Evolutionary conservation across 1,140 invertebrate genomes (phyloP).

Genomic region (Drosophila eugracilis): DNA sequence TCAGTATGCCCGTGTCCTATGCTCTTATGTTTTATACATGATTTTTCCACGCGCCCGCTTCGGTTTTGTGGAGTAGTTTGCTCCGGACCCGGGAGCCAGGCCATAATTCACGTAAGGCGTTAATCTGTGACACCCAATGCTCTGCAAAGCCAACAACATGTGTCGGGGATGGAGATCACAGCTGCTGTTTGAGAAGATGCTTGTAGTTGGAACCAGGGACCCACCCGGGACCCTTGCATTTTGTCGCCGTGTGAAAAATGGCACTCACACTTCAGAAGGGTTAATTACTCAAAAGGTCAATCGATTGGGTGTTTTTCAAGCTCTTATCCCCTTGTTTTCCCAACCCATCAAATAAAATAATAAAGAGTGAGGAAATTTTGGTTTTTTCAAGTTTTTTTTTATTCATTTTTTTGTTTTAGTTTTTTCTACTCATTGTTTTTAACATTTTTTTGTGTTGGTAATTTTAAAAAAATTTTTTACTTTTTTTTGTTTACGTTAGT

Average conservation of each 20-base stretch:
- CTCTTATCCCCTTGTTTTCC: conserved; percentile 16
- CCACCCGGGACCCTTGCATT: conserved; percentile 45
- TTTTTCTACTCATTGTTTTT: conserved; percentile 83
- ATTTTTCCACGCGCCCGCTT: conserved; percentile 56
- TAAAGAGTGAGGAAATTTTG: conserved; percentile 5
- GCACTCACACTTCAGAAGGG: conserved; percentile 40
- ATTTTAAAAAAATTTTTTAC: conserved; percentile 76
- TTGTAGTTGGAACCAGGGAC: conserved; percentile 6
- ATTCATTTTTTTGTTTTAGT: conserved; percentile 83
- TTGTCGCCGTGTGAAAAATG: conserved; percentile 63
- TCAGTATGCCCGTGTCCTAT: conserved; percentile 45
- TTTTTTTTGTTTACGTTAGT: conserved; percentile 81
- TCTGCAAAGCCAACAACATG: conserved; percentile 37
- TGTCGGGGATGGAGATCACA: conserved; percentile 34
- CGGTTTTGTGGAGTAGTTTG: conserved; percentile 65
- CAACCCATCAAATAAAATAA: not conserved
- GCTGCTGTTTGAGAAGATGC: conserved; percentile 8
- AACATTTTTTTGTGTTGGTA: conserved; percentile 77
- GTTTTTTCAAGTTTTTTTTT: conserved; percentile 80
- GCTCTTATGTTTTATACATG: conserved; percentile 77
- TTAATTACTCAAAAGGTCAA: conserved; percentile 72
- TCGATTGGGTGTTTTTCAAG: conserved; percentile 20
- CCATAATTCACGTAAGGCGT: conserved; percentile 73
- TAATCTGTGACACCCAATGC: conserved; percentile 74
- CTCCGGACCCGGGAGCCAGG: conserved; percentile 20